Evolutionary conservation across 1,140 invertebrate species (phyloP).

Genomic region (Matsumurasca onukii): DNA sequence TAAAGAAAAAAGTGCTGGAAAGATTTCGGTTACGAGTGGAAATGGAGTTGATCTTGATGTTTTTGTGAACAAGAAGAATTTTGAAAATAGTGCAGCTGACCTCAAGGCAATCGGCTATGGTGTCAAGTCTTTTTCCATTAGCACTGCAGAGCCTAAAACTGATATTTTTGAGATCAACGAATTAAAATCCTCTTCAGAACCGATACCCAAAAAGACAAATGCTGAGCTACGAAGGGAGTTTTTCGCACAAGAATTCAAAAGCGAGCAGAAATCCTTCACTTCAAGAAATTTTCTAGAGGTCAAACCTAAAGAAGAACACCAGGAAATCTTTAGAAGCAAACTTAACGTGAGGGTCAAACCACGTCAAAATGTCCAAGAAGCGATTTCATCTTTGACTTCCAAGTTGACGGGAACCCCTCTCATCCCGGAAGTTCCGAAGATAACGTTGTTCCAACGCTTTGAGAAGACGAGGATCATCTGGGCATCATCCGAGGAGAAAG

Average conservation of each 20-base stretch:
- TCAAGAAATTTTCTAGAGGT: not conserved
- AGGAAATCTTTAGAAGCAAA: conserved; percentile 15
- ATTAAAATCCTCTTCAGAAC: not conserved
- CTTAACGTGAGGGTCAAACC: conserved; percentile 9
- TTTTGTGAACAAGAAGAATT: not conserved
- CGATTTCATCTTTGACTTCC: conserved; percentile 1
- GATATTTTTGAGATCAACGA: not conserved
- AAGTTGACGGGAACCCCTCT: not conserved
- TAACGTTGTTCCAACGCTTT: conserved; percentile 3
- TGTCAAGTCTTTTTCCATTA: not conserved
- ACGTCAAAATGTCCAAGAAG: not conserved
- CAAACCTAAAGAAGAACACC: conserved; percentile 7
- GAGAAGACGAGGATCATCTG: conserved; percentile 8
- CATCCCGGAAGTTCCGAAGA: not conserved
- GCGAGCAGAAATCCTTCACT: conserved; percentile 7
- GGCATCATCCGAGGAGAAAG: no score
- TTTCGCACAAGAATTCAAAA: conserved; percentile 1
- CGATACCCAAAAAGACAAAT: not conserved
- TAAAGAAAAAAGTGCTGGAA: not conserved
- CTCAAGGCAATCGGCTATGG: not conserved
- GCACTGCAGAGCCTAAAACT: not conserved
- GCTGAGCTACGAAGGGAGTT: conserved; percentile 9
- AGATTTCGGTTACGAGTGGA: not conserved
- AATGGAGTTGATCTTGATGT: conserved; percentile 3
- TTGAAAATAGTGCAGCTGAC: not conserved